These are phyloP conservation scores for Callosobruchus maculatus DNA, from an alignment of 2,888 invertebrate genomes.

Conservation along the genomic window DNA sequence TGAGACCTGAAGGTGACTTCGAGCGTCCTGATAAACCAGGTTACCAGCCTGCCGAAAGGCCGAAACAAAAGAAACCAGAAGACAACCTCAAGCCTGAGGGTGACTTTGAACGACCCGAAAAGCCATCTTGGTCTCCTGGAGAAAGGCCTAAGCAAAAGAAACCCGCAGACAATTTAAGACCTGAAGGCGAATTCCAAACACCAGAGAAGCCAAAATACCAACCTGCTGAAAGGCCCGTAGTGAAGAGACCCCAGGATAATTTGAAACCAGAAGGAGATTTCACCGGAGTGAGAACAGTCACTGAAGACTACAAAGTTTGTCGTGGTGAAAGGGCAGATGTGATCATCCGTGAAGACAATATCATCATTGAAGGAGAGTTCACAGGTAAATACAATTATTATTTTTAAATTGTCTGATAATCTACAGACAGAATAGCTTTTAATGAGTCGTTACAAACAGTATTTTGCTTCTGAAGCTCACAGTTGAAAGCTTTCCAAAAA, in stretches of 20 bases:
- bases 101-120: conserved; percentile 45
- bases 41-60: conserved; percentile 34
- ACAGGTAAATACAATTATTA: conserved; percentile 51
- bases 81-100: conserved; percentile 54
- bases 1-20: conserved; percentile 50
- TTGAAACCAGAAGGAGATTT: conserved; percentile 48
- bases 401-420: background rate
- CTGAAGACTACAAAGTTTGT: conserved; percentile 59
- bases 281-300: conserved; percentile 52
- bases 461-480: too few species aligned
- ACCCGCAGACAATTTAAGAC: conserved; percentile 43
- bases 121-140: conserved; percentile 41
- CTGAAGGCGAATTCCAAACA: conserved; percentile 40
- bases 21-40: conserved; percentile 50
- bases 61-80: conserved; percentile 43
- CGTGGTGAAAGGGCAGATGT: conserved; percentile 64
- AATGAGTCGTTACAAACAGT: too few species aligned
- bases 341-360: conserved; percentile 62
- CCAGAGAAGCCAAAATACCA: conserved; percentile 36
- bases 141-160: conserved; percentile 49
- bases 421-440: background rate
- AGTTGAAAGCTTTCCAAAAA: too few species aligned
- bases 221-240: conserved; percentile 41
- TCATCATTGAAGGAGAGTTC: conserved; percentile 63
- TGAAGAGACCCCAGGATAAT: conserved; percentile 52